Evolutionary conservation across 2,797 vertebrate species (phyloP).

Genomic region (Oreortyx pictus): DNA sequence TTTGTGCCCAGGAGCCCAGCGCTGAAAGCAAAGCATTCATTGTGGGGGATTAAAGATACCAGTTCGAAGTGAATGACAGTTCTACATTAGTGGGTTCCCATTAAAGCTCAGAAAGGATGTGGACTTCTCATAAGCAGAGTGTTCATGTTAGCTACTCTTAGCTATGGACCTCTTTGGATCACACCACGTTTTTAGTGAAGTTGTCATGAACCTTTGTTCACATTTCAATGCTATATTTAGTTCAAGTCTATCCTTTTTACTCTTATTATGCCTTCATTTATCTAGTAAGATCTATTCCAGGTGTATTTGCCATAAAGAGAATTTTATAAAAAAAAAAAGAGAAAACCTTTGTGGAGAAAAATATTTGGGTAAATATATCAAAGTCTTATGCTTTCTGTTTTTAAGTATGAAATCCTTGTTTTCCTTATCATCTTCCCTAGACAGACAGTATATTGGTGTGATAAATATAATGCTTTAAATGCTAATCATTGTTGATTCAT

Average conservation of each 20-base stretch:
- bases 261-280: background rate
- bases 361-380: background rate
- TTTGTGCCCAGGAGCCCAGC: background rate
- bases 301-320: background rate
- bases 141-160: background rate
- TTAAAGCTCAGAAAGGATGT: background rate
- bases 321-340: background rate
- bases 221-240: background rate
- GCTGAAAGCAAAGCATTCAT: background rate
- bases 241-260: background rate
- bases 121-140: background rate
- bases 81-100: background rate
- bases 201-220: background rate
- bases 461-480: constrained; percentile 42
- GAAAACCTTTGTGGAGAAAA: background rate
- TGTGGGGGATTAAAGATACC: background rate
- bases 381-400: background rate
- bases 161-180: background rate
- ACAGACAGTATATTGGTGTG: background rate
- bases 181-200: background rate
- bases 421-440: constrained; percentile 6
- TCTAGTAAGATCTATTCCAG: constrained; percentile 9
- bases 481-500: constrained; percentile 33
- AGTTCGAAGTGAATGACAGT: background rate
- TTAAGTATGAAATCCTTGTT: background rate